Evolutionary conservation across 2,888 invertebrate species (phyloP), one percentile per base, ranked within the genome.

Genomic region (Ornithoptera priamus): DNA sequence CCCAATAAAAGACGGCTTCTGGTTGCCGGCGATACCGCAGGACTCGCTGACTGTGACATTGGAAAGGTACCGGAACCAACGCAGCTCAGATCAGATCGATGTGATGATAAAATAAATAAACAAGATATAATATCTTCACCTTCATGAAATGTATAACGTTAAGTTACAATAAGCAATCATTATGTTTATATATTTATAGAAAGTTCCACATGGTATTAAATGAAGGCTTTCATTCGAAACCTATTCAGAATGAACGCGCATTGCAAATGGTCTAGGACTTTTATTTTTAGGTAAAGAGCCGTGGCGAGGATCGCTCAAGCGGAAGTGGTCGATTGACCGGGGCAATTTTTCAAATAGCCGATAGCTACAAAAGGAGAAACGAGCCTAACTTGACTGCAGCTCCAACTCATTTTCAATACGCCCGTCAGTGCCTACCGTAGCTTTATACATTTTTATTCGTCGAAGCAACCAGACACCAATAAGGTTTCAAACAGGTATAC

Each of bases 261-360:
- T 59, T 64, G 59, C 59, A 68, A 63, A 50, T 30, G 58, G 46
- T 36, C 58, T 10, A 17, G 36, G 22, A 57, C 39, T 65, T 64
- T 53, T 68, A 30, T 67, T 68, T 57, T 67, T 59, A 58, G 24
- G 56, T 62, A 57, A 58, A 68, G 58, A 36, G n/a, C 39, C 61
- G 56, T 59, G 60, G 42, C 61, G 69, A 65, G 20, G 20, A 39
- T 5, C 56, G 60, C 6, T 60, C 22, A 22, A 42, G 46, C 63
- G 68, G 64, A 69, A 69, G 65, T 69, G 69, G 65, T 69, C 69
- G 63, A 65, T 65, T 65, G 65, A 65, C 61, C 61, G 15, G 53
- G 18, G 69, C 56, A 65, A 61, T 69, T 69, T 69, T 69, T 69
- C 69, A 69, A 69, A 69, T 69, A 65, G 65, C 69, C 61, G 65